These are phyloP conservation scores for Nomada fabriciana DNA, from an alignment of 2,888 invertebrate genomes.

Conservation along the genomic window DNA sequence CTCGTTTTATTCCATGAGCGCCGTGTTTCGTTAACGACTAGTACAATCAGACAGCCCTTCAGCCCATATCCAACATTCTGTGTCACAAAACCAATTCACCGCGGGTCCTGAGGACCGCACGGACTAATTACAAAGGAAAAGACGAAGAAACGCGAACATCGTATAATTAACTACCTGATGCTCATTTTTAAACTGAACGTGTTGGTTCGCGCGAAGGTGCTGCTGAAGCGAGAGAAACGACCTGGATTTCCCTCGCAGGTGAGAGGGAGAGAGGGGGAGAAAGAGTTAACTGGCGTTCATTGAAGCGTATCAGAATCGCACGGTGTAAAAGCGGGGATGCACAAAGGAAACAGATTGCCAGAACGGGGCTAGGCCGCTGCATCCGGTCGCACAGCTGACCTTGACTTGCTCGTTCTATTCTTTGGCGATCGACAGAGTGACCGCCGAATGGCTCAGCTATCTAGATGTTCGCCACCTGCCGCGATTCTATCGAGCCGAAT, in stretches of 20 bases:
- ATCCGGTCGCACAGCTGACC: conserved; percentile 65
- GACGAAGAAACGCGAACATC: neutral
- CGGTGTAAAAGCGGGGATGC: conserved; percentile 46
- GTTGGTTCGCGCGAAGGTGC: conserved; percentile 2
- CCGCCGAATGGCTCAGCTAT: conserved; percentile 45
- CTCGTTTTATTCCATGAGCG: no score
- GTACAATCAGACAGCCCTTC: no score
- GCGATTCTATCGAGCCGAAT: conserved; percentile 48
- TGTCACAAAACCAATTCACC: no score
- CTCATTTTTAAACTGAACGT: neutral
- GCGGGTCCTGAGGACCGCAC: no score
- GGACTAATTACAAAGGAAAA: neutral
- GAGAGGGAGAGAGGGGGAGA: neutral
- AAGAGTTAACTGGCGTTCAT: conserved; percentile 45
- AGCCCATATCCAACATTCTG: no score
- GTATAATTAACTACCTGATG: neutral
- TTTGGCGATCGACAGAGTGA: conserved; percentile 49
- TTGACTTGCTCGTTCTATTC: conserved; percentile 61
- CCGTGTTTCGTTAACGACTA: no score
- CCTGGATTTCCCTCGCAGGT: conserved; percentile 21
- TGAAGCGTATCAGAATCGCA: conserved; percentile 51
- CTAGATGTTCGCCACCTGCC: conserved; percentile 65
- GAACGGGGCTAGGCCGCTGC: conserved; percentile 61
- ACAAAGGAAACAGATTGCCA: conserved; percentile 53
- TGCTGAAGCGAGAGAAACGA: conserved; percentile 6